These are phyloP conservation scores for Astatotilapia flaviijosephi DNA, from an alignment of 2,113 vertebrate species.

Conservation along the genomic window DNA sequence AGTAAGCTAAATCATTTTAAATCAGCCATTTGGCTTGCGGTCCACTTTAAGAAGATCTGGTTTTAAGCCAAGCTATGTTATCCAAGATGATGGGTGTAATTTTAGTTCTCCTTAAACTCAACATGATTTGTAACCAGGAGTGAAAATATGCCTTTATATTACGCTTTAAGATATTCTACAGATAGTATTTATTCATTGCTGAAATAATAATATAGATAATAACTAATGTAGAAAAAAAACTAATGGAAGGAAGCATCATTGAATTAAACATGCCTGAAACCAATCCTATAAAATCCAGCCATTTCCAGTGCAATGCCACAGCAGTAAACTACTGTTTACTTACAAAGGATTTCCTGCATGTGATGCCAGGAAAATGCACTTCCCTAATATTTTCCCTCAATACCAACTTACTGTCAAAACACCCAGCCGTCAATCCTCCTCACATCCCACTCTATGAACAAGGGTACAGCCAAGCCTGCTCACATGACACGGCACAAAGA, in stretches of 20 bases:
- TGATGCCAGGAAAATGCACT: slow-evolving; percentile 28
- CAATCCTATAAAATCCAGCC: slow-evolving; percentile 49
- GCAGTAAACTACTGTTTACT: slow-evolving; percentile 40
- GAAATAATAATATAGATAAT: not conserved
- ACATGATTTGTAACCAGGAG: not conserved
- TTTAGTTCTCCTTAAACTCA: not conserved
- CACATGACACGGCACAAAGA: not conserved
- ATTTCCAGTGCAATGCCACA: slow-evolving; percentile 10
- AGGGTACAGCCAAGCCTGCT: not conserved
- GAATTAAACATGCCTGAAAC: slow-evolving; percentile 19
- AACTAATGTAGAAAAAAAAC: not conserved
- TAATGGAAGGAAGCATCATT: not conserved
- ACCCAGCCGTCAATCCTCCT: not conserved
- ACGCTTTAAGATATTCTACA: not conserved
- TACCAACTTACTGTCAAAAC: slow-evolving; percentile 33
- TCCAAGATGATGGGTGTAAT: not conserved
- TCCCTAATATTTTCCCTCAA: slow-evolving; percentile 12
- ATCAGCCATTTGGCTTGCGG: not conserved
- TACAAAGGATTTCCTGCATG: slow-evolving; percentile 50
- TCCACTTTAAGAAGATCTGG: not conserved
- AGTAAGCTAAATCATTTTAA: not conserved
- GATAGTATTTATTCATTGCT: not conserved
- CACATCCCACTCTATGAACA: not conserved
- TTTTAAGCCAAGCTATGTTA: not conserved
- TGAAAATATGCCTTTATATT: not conserved